Conservation (phyloP, 64 coral and sea anemone species). For the Stylophora pistillata region DNA sequence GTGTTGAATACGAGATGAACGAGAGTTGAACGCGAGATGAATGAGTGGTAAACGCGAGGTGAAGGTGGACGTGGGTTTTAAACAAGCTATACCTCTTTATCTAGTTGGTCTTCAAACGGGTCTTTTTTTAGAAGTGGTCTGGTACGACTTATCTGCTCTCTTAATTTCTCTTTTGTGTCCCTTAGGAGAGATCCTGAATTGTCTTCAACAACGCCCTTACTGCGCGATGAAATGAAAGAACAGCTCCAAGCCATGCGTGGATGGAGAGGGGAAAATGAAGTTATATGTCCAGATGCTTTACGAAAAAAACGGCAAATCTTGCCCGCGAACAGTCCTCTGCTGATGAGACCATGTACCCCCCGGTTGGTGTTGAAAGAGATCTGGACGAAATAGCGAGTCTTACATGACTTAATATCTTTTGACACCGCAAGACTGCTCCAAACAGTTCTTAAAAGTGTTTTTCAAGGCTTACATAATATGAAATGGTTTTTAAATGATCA, state of each 20-base stretch:
- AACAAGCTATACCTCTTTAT: too few species aligned
- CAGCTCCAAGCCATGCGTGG: background rate
- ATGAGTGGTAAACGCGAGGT: too few species aligned
- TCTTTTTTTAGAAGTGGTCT: background rate
- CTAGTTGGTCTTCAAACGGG: too few species aligned
- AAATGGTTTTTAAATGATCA: too few species aligned
- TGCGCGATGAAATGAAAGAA: background rate
- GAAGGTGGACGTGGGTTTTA: background rate
- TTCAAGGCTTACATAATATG: too few species aligned
- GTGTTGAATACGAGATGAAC: too few species aligned
- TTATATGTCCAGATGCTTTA: background rate
- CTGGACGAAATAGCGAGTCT: too few species aligned
- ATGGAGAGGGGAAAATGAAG: background rate
- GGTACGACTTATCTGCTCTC: background rate
- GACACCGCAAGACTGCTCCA: too few species aligned
- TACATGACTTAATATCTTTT: too few species aligned
- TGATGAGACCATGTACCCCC: too few species aligned
- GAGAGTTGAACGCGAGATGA: background rate
- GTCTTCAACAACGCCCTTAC: background rate
- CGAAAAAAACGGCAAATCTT: background rate
- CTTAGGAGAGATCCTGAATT: conserved; percentile 19
- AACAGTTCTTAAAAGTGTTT: too few species aligned
- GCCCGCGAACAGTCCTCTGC: background rate
- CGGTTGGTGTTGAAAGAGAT: too few species aligned
- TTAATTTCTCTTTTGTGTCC: background rate